Evolutionary conservation across 2,113 vertebrate genomes (phyloP).

Genomic region (Neodon shergylaensis): DNA sequence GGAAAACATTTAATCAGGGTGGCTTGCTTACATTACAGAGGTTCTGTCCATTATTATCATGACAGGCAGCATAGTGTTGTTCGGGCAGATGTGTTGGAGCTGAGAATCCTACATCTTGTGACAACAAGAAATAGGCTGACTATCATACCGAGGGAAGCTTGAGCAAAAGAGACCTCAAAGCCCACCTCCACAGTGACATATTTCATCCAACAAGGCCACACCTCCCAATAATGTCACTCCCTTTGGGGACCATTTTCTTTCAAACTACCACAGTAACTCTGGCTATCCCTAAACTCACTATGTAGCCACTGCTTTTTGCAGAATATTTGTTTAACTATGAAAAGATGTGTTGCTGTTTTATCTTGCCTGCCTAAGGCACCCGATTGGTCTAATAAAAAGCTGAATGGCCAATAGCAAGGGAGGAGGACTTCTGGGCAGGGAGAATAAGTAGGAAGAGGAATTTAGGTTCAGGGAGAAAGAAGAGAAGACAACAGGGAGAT

Average conservation of each 20-base stretch:
- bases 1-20: neutral
- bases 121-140: neutral
- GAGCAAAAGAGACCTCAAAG: neutral
- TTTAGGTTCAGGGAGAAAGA: neutral
- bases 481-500: neutral
- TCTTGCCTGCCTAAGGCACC: neutral
- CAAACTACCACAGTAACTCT: neutral
- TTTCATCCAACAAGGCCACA: neutral
- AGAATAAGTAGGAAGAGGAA: neutral
- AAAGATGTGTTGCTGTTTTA: neutral
- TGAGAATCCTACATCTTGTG: neutral
- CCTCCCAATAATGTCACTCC: neutral
- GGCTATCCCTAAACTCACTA: neutral
- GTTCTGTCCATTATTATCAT: neutral
- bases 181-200: neutral
- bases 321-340: neutral
- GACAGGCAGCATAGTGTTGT: neutral
- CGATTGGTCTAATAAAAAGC: neutral
- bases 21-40: neutral
- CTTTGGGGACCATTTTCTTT: neutral
- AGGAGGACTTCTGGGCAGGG: neutral
- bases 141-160: neutral
- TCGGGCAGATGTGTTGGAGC: neutral
- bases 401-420: neutral
- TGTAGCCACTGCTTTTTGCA: neutral